Percentiles rank a stretch among this genome's conserved stretches.
Conservation (phyloP, 64 coral and sea anemone species). For the Montipora sp. region DNA sequence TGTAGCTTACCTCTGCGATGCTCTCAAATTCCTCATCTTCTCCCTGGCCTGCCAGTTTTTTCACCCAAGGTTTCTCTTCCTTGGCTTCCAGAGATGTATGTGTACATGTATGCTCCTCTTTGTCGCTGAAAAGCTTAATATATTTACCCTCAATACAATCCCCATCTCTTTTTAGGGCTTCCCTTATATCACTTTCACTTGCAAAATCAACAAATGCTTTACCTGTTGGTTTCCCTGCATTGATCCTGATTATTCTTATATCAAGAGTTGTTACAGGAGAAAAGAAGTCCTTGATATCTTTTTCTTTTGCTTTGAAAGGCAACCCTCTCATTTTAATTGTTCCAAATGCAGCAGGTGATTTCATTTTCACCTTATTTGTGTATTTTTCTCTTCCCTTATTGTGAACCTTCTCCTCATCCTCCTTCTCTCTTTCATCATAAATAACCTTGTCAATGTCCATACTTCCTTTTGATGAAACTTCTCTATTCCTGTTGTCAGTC, state of each 20-base stretch:
- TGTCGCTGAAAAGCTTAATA: conserved; percentile 93
- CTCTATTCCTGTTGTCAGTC: conserved; percentile 6
- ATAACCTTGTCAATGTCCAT: conserved; percentile 30
- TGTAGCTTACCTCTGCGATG: conserved; percentile 82
- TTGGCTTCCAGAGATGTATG: background rate
- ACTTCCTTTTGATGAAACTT: background rate
- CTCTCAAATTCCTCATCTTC: conserved; percentile 74
- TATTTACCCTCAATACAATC: conserved; percentile 92
- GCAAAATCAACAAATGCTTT: conserved; percentile 91
- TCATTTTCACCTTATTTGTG: background rate
- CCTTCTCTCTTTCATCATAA: conserved; percentile 4
- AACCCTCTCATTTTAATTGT: conserved; percentile 96
- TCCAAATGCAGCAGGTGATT: conserved; percentile 39
- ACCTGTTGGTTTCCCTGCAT: conserved; percentile 71
- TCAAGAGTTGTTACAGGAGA: conserved; percentile 68
- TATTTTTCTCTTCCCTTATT: background rate
- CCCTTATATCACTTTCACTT: conserved; percentile 78
- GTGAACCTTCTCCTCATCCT: background rate
- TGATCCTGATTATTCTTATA: conserved; percentile 76
- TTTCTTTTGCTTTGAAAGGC: conserved; percentile 85
- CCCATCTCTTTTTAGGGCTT: conserved; percentile 92
- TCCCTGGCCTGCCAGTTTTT: conserved; percentile 69
- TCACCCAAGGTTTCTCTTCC: conserved; percentile 84
- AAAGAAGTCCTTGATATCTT: conserved; percentile 87
- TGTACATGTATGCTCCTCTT: background rate